Conservation (phyloP, 1,140 invertebrate genomes). For the Pachyrhynchus sulphureomaculatus region DNA sequence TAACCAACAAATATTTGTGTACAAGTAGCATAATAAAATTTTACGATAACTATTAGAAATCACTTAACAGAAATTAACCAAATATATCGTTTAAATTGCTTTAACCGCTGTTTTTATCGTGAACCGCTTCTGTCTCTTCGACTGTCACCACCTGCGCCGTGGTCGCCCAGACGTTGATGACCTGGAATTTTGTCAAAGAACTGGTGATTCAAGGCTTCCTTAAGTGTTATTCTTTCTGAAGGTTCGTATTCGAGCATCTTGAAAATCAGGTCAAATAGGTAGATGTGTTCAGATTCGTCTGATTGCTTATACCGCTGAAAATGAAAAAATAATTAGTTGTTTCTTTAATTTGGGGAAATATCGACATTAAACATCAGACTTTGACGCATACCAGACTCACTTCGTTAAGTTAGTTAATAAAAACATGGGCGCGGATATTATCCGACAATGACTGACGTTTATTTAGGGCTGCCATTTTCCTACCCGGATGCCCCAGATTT, state of each 20-base stretch:
- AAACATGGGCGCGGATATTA: no score
- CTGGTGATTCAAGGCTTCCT: constrained; percentile 87
- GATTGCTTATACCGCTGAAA: constrained; percentile 84
- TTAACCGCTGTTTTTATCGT: not conserved
- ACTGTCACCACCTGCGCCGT: constrained; percentile 55
- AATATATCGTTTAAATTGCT: not conserved
- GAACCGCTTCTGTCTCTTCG: constrained; percentile 63
- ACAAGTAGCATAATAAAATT: no score
- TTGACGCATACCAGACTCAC: no score
- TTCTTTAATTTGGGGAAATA: not conserved
- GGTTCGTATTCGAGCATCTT: constrained; percentile 98
- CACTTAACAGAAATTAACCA: not conserved
- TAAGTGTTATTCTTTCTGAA: constrained; percentile 80
- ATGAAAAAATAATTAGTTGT: constrained; percentile 13
- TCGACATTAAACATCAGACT: no score
- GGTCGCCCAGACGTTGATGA: constrained; percentile 68
- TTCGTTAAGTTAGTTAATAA: no score
- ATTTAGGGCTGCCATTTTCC: no score
- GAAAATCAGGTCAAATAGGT: constrained; percentile 92
- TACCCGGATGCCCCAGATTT: no score
- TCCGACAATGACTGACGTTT: no score
- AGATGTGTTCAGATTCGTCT: constrained; percentile 87
- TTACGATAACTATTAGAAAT: not conserved
- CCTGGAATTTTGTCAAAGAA: constrained; percentile 87
- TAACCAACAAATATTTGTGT: no score